Evolutionary conservation across 2,113 vertebrate species (phyloP), one percentile per base, ranked within the genome.

Genomic region (Zosterops pallidus): DNA sequence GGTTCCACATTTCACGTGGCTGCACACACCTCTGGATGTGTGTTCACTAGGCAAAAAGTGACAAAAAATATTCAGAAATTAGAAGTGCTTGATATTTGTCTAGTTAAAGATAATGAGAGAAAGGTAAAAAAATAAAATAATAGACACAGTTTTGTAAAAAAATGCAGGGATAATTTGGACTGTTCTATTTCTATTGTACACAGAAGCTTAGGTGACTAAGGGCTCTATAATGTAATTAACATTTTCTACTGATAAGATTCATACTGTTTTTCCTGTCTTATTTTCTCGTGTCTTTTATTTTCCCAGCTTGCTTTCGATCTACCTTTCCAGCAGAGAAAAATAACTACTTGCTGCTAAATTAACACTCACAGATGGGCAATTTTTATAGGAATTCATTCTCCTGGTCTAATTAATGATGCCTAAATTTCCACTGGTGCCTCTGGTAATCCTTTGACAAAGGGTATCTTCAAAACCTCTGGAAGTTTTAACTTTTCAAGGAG

Each of bases 211-310:
- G 81, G 80, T 79, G 59, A 74, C 69, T 82, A 59, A 87, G 62
- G 49, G 23, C 23, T 91, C 88, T 76, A 65, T 83, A 83, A 56
- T 67, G 47, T 94, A 92, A 95, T 93, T 96, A 94, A 85, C 86
- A 33, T 91, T 92, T 92, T 92, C 21, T 78, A 42, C 74, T 85
- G 78, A 83, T 87, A 94, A 92, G 76, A 47, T 70, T 92, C 60
- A 39, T 60, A 60, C 65, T 80, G 59, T 21, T 81, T 85, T 83
- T 23, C 29, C 31, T 12, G 3, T 62, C 44, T 83, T 84, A 19
- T 35, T 83, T 92, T 84, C 63, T 87, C 46, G 37, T 83, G 26
- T 33, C 16, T 79, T 86, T 65, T 94, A 84, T 82, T 96, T 89
- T 83, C 87, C 55, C 83, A 52, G 75, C 50, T 91, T 92, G 41